Percentiles rank a stretch among this genome's conserved stretches.
phyloP scores from a whole-genome alignment of 2,113 vertebrate genomes.

The Ovis canadensis region DNA sequence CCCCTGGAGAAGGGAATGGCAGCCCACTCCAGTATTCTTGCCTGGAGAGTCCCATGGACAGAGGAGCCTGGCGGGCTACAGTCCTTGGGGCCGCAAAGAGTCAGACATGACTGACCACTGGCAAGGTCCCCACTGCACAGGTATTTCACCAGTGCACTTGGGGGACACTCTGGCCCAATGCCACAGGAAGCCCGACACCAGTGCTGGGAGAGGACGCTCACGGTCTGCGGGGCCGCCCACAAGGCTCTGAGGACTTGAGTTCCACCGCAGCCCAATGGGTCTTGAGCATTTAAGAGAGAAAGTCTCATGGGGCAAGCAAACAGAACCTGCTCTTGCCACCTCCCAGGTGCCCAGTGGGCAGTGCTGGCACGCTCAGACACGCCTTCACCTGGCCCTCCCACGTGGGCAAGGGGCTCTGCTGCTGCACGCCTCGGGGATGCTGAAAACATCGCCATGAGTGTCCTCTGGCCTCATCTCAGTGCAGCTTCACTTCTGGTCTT shows the following conservation, averaged over 20 bases:
- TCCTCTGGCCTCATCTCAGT: fast-evolving
- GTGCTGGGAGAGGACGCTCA: background rate
- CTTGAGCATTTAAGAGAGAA: background rate
- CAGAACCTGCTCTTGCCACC: background rate
- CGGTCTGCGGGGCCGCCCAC: fast-evolving
- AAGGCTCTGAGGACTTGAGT: background rate
- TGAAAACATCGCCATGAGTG: fast-evolving
- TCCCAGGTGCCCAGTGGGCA: background rate
- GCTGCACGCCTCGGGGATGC: fast-evolving
- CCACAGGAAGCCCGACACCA: background rate
- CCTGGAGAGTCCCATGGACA: background rate
- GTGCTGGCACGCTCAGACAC: fast-evolving
- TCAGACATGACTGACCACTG: background rate
- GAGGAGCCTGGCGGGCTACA: background rate
- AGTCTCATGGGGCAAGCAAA: fast-evolving
- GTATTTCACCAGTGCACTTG: fast-evolving
- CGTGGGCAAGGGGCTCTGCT: background rate
- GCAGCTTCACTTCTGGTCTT: background rate
- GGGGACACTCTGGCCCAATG: fast-evolving
- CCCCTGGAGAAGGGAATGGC: background rate
- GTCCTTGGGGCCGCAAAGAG: fast-evolving
- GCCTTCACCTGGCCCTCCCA: fast-evolving
- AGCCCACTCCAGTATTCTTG: background rate
- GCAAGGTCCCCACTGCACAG: fast-evolving
- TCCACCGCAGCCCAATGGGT: fast-evolving